Percentiles rank a stretch among this genome's conserved stretches.
These are phyloP conservation scores for Datnioides undecimradiatus DNA, from an alignment of 2,113 vertebrate species.

Conservation along the genomic window DNA sequence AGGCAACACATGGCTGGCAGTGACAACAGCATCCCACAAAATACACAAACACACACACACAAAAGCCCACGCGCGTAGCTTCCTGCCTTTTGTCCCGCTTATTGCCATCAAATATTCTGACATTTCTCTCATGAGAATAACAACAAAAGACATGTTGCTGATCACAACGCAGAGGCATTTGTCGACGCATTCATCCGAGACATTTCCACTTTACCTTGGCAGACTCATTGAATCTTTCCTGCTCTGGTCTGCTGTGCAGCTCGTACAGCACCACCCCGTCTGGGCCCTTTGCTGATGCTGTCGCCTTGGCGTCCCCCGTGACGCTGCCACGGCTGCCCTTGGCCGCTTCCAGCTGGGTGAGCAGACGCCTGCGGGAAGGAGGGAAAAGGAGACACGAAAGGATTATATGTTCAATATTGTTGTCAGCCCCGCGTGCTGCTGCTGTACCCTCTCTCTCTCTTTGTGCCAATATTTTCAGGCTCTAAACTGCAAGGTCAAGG, in stretches of 20 bases:
- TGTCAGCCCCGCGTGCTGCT: slow-evolving; percentile 19
- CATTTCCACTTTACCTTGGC: slow-evolving; percentile 87
- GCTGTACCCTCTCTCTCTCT: not conserved
- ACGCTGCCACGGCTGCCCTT: slow-evolving; percentile 81
- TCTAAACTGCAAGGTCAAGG: slow-evolving; percentile 15
- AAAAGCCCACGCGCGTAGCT: not conserved
- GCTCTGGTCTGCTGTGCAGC: slow-evolving; percentile 93
- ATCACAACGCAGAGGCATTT: not conserved
- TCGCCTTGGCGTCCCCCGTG: slow-evolving; percentile 74
- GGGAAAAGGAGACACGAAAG: slow-evolving; percentile 37
- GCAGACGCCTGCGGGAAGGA: slow-evolving; percentile 86
- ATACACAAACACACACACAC: slow-evolving; percentile 17
- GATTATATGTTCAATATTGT: slow-evolving; percentile 35
- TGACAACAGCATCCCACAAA: slow-evolving; percentile 27
- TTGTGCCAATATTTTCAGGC: not conserved
- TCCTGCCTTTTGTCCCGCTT: slow-evolving; percentile 17
- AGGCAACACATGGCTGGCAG: slow-evolving; percentile 38
- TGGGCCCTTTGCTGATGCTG: slow-evolving; percentile 62
- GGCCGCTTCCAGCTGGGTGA: slow-evolving; percentile 91
- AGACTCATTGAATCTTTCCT: slow-evolving; percentile 91
- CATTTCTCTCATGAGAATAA: slow-evolving; percentile 23
- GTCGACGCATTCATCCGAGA: slow-evolving; percentile 20
- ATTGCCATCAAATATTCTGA: slow-evolving; percentile 40
- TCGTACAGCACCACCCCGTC: slow-evolving; percentile 90
- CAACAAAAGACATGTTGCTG: not conserved